Evolutionary conservation across 2,888 invertebrate species (phyloP).

Genomic region (Drosophila imparisetae): DNA sequence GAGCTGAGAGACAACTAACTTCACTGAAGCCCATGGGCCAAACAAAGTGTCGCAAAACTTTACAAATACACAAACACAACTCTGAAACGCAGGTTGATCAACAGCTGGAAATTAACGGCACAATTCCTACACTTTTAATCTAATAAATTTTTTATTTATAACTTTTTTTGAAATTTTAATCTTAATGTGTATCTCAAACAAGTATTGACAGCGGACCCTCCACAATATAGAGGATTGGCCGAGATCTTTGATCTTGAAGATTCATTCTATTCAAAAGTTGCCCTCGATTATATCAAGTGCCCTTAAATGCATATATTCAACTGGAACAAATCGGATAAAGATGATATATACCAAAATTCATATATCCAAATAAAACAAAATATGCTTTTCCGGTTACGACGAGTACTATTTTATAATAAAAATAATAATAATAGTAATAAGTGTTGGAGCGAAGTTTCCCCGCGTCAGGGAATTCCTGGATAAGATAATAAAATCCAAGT

Average conservation of each 20-base stretch:
- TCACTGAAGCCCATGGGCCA: slow-evolving; percentile 16
- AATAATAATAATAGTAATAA: too few species aligned
- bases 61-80: slow-evolving; percentile 40
- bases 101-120: slow-evolving; percentile 37
- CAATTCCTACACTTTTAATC: slow-evolving; percentile 12
- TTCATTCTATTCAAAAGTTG: background rate
- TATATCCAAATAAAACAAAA: too few species aligned
- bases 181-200: background rate
- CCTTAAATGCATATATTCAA: background rate
- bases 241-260: background rate
- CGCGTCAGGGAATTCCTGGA: too few species aligned
- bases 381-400: too few species aligned
- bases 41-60: slow-evolving; percentile 71
- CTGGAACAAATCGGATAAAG: background rate
- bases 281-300: background rate
- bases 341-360: background rate
- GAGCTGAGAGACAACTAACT: slow-evolving; percentile 14
- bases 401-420: too few species aligned
- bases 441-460: too few species aligned
- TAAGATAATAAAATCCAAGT: too few species aligned
- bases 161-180: background rate
- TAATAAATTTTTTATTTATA: too few species aligned
- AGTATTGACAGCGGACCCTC: background rate
- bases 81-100: slow-evolving; percentile 5
- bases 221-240: background rate